Evolutionary conservation across 1,140 invertebrate species (phyloP), one percentile per base, ranked within the genome.

Genomic region (Leptopilina clavipes): DNA sequence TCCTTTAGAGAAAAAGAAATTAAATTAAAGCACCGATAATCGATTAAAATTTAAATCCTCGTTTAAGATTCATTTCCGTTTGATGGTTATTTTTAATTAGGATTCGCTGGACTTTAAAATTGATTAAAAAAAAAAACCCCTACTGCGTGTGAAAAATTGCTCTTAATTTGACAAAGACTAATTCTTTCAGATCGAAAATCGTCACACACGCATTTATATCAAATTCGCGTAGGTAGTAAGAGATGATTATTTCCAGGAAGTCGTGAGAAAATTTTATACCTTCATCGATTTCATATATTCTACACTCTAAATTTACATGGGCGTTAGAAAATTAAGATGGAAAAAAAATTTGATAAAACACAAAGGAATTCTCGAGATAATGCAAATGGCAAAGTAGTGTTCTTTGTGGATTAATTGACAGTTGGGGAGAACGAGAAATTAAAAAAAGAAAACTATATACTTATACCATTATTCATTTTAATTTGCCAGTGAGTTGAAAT

Each of bases 141-240:
- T n/a, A n/a, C n/a, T n/a, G n/a, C n/a, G n/a, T n/a, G n/a, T n/a
- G 25, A 31, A 31, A 31, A 31, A 31, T 31, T 31, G 25, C 25
- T 31, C 25, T 31, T 5, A 31, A 31, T 31, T 31, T 5, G 25
- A 76, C 74, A 72, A 74, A 84, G 82, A 87, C 87, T 86, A 87
- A 88, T 87, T 86, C 86, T 81, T 81, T 75, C 72, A 78, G 79
- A 84, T 81, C 77, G 81, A 3, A 40, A 85, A 31, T 31, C 25
- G 1, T 84, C 78, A 77, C 80, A 76, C 78, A 76, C 78, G 76
- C 40, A 40, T 40, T 8, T 40, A n/a, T 45, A 45, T 14, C 31
- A 65, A 65, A 65, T 75, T 76, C 75, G 78, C 80, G 78, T 83
- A 80, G 80, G 80, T 77, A 80, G 79, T 52, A 65, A 74, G 45